Conservation (phyloP, 2,113 vertebrate genomes). For the Amphiprion percula region DNA sequence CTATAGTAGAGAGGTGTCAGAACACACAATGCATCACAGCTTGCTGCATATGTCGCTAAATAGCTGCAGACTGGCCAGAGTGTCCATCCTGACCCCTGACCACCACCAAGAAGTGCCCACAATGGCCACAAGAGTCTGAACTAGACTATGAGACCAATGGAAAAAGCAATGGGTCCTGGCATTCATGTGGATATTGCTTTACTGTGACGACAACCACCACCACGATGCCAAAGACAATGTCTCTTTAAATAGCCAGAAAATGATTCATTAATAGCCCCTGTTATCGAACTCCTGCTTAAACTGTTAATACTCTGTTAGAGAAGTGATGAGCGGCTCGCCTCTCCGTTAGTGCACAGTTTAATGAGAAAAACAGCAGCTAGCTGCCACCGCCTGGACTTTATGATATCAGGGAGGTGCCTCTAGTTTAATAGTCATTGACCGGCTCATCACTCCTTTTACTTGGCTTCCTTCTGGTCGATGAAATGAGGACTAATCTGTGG, state of each 20-base stretch:
- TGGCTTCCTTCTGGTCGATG: slow-evolving; percentile 10
- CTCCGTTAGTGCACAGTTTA: slow-evolving; percentile 25
- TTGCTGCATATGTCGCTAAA: too few relatives aligned
- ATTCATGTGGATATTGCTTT: too few relatives aligned
- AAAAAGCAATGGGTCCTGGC: too few relatives aligned
- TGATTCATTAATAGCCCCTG: slow-evolving; percentile 16
- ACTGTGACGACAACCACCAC: not conserved
- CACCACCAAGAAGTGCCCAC: too few relatives aligned
- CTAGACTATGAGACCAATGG: too few relatives aligned
- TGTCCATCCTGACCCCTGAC: too few relatives aligned
- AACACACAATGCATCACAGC: too few relatives aligned
- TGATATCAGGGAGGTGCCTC: slow-evolving; percentile 44
- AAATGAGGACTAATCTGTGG: slow-evolving; percentile 1
- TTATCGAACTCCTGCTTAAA: slow-evolving; percentile 39
- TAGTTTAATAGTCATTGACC: slow-evolving; percentile 43
- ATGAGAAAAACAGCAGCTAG: slow-evolving; percentile 52
- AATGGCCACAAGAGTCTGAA: too few relatives aligned
- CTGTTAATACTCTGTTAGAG: slow-evolving; percentile 17
- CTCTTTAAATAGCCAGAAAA: slow-evolving; percentile 27
- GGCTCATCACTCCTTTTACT: slow-evolving; percentile 30
- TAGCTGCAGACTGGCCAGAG: too few relatives aligned
- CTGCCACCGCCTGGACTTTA: slow-evolving; percentile 43
- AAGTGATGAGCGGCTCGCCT: slow-evolving; percentile 16
- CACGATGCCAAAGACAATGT: not conserved
- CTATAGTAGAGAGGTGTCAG: too few relatives aligned